Conservation (phyloP, 2,888 invertebrate species). For the Tyria jacobaeae region DNA sequence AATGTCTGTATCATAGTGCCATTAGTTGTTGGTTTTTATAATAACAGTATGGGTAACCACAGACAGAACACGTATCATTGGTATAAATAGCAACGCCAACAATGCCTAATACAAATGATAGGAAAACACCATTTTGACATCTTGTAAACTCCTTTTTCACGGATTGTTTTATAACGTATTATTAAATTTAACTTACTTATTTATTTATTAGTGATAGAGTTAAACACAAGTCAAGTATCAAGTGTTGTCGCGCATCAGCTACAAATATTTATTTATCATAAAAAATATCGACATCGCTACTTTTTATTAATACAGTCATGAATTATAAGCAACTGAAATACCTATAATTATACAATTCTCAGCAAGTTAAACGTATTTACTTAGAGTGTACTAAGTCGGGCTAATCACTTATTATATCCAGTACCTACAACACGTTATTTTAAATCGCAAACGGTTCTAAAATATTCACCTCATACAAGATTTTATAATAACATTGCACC, state of each 20-base stretch:
- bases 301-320: too few relatives aligned
- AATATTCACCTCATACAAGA: neutral
- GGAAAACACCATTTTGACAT: slow-evolving; percentile 41
- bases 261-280: too few relatives aligned
- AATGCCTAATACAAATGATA: slow-evolving; percentile 35
- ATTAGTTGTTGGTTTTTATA: slow-evolving; percentile 24
- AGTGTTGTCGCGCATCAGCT: neutral
- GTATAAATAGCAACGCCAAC: slow-evolving; percentile 28
- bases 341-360: too few relatives aligned
- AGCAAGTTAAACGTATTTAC: neutral
- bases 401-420: neutral
- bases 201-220: neutral
- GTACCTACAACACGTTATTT: neutral
- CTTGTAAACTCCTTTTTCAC: slow-evolving; percentile 30
- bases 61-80: slow-evolving; percentile 25
- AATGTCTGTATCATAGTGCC: slow-evolving; percentile 9
- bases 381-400: neutral
- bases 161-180: neutral
- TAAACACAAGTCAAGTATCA: neutral
- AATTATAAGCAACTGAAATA: too few relatives aligned
- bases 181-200: neutral
- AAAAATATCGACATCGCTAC: too few relatives aligned
- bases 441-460: neutral
- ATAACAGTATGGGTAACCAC: slow-evolving; percentile 29
- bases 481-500: neutral